Conservation (phyloP, 1,140 invertebrate genomes). For the Euborellia annulipes region DNA sequence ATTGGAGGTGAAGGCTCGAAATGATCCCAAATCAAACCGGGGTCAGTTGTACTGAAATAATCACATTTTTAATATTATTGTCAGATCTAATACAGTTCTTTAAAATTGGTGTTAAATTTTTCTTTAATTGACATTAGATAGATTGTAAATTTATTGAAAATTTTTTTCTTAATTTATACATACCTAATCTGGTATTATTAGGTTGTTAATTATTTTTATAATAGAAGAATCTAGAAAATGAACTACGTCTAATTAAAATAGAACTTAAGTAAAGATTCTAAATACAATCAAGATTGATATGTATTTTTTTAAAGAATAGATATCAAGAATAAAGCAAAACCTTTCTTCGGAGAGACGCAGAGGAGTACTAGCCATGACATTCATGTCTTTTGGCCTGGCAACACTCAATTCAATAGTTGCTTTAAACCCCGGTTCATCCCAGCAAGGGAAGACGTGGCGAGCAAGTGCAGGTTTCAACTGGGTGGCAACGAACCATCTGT, state of each 20-base stretch:
- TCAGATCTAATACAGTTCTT: not conserved
- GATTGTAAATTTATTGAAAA: not conserved
- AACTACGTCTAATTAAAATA: too few species aligned
- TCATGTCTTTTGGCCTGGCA: conserved; percentile 38
- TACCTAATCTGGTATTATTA: too few species aligned
- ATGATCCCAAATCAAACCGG: conserved; percentile 41
- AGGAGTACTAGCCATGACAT: conserved; percentile 45
- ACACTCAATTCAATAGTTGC: conserved; percentile 48
- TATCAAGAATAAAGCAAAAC: too few species aligned
- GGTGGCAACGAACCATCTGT: conserved; percentile 46
- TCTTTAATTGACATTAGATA: not conserved
- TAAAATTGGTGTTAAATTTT: not conserved
- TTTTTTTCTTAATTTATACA: too few species aligned
- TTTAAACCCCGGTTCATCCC: conserved; percentile 80
- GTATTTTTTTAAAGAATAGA: too few species aligned
- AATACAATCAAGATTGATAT: too few species aligned
- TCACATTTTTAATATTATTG: conserved; percentile 17
- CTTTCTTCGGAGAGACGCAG: conserved; percentile 34
- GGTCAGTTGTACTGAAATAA: conserved; percentile 9
- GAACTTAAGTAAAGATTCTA: too few species aligned
- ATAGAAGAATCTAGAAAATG: too few species aligned
- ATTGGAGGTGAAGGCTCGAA: conserved; percentile 61
- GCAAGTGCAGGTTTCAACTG: conserved; percentile 71
- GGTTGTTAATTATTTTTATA: too few species aligned
- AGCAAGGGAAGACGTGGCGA: conserved; percentile 75